Base-by-base conservation (phyloP, 2,113 vertebrate genomes). In the Bubo blakistoni region DNA sequence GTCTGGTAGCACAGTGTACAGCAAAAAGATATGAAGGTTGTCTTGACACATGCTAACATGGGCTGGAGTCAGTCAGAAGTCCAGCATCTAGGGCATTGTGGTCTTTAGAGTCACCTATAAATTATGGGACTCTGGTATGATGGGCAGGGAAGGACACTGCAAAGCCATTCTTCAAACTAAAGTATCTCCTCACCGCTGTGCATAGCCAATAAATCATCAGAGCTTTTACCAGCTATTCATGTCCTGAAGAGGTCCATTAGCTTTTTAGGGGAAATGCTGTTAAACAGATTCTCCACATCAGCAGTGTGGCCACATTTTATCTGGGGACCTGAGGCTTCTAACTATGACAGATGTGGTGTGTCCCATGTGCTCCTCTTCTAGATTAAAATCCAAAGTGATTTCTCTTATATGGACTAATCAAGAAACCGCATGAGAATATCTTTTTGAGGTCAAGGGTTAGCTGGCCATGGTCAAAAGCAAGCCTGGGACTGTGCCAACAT, bases 291-390 rank as follows among this genome's bases (percentile, higher is more conserved):
- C 52, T 82, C 16, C 38, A 54, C 16, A 67, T 4, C 22, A 47
- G 40, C 51, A 86, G 13, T 22, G 9, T 32, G 12, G 18, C 27
- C 34, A 67, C 44, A 47, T 44, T 42, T 79, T 79, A 54, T 51
- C 42, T 30, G 24, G 12, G 32, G 22, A 55, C 27, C 32, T 67
- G 58, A 55, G 22, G 22, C 21, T 67, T 74, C 34, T 65, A 22
- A 24, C 42, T 29, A 2, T 65, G 58, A 46, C 0, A 0, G 29
- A 38, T 30, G 5, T 36, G 6, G 79, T 57, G 21, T 32, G 24
- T 67, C 4, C 16, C 76, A 1, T 61, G 34, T 1, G 0, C 14
- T 92, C 4, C 7, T 19, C 36, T 88, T 36, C 24, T 52, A 54
- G 47, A 59, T 16, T 30, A 65, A 66, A 87, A 76, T 54, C 14